A percentile compares a stretch with the other conserved stretches of the same genome.
Conservation (phyloP, 1,140 invertebrate genomes). For the Drosophila novamexicana region DNA sequence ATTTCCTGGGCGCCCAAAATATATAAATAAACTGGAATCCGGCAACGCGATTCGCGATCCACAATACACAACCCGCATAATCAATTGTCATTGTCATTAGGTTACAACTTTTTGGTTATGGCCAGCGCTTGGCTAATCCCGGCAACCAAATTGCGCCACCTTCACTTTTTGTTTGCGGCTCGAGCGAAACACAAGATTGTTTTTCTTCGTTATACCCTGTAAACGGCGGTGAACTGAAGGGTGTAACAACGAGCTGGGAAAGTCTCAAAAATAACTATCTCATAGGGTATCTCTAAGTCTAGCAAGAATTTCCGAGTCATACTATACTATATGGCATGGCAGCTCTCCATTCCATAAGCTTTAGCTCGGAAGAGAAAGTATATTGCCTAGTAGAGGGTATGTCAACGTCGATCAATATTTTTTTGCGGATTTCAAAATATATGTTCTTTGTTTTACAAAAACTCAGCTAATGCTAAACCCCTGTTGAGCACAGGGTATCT, state of each 20-base stretch:
- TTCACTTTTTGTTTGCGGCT: constrained; percentile 58
- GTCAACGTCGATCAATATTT: too few species aligned
- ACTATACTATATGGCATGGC: too few species aligned
- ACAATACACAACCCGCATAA: constrained; percentile 41
- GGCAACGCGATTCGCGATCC: not conserved
- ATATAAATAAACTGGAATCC: constrained; percentile 4
- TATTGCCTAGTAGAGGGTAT: too few species aligned
- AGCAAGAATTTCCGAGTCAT: too few species aligned
- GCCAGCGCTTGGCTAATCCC: constrained; percentile 46
- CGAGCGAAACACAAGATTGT: constrained; percentile 17
- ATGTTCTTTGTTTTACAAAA: too few species aligned
- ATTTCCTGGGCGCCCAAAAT: constrained; percentile 64
- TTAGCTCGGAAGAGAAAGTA: too few species aligned
- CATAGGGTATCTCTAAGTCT: constrained; percentile 2
- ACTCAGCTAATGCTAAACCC: too few species aligned
- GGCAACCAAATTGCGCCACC: constrained; percentile 60
- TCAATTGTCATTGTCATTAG: constrained; percentile 77
- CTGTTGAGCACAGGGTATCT: not conserved
- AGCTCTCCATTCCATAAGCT: too few species aligned
- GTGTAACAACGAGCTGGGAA: not conserved
- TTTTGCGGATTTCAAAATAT: too few species aligned
- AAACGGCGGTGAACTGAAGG: not conserved
- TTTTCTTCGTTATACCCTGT: constrained; percentile 29
- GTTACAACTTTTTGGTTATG: constrained; percentile 37
- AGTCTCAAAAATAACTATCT: not conserved